phyloP scores from a whole-genome alignment of 2,888 invertebrate species.

The Caenorhabditis sinica region DNA sequence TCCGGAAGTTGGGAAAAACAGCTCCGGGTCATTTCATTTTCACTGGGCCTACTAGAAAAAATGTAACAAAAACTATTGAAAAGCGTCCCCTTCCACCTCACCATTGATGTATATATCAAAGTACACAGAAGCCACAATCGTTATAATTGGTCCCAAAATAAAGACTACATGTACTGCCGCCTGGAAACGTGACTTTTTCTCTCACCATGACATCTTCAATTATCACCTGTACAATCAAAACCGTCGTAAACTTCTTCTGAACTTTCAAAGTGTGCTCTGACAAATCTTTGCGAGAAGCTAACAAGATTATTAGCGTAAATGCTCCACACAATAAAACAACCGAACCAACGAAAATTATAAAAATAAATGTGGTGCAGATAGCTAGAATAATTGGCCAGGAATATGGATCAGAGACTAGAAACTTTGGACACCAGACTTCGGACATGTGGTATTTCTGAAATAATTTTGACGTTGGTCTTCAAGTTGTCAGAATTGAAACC shows the following conservation, averaged over 20 bases:
- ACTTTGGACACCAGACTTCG: slow-evolving; percentile 51
- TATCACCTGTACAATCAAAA: slow-evolving; percentile 51
- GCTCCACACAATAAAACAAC: slow-evolving; percentile 42
- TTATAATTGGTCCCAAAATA: slow-evolving; percentile 38
- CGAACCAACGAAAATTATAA: slow-evolving; percentile 6
- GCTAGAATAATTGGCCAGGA: slow-evolving; percentile 48
- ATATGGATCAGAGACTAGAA: slow-evolving; percentile 39
- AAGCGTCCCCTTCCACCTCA: not conserved
- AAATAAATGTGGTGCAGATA: slow-evolving; percentile 32
- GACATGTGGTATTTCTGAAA: slow-evolving; percentile 55
- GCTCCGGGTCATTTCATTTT: not conserved
- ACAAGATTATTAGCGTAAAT: slow-evolving; percentile 28
- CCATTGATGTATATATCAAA: slow-evolving; percentile 45
- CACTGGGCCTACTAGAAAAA: too few relatives aligned
- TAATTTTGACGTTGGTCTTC: not conserved
- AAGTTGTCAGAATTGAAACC: slow-evolving; percentile 2
- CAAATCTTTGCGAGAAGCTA: slow-evolving; percentile 38
- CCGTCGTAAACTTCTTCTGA: slow-evolving; percentile 39
- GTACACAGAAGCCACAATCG: slow-evolving; percentile 32
- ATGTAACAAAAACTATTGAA: too few relatives aligned
- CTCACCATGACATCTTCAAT: not conserved
- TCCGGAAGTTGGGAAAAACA: not conserved
- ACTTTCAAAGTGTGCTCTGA: slow-evolving; percentile 42
- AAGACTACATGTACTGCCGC: slow-evolving; percentile 47
- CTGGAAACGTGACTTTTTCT: slow-evolving; percentile 28